A percentile compares a stretch with the other conserved stretches of the same genome.
Evolutionary conservation across 1,140 invertebrate genomes (phyloP).

Genomic region (Akabosia matsudoensis): DNA sequence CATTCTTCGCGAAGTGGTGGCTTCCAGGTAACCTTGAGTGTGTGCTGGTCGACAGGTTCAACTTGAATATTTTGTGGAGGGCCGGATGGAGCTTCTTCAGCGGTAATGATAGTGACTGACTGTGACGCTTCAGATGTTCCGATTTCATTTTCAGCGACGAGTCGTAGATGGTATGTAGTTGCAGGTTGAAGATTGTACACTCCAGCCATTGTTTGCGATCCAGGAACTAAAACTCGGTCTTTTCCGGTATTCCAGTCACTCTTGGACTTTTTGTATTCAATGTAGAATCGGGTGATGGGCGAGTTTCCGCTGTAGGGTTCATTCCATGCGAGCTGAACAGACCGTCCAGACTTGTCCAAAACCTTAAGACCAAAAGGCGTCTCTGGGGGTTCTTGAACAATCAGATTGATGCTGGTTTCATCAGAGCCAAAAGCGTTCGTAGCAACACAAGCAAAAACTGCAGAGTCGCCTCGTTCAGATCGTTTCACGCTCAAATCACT

Average conservation of each 20-base stretch:
- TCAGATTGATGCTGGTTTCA: constrained; percentile 91
- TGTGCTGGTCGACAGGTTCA: constrained; percentile 86
- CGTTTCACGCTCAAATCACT: constrained; percentile 85
- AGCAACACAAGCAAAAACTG: constrained; percentile 88
- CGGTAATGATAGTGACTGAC: constrained; percentile 86
- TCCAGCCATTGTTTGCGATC: constrained; percentile 78
- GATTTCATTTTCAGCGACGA: constrained; percentile 91
- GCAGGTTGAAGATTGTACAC: constrained; percentile 85
- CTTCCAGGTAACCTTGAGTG: constrained; percentile 89
- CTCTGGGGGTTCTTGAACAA: constrained; percentile 94
- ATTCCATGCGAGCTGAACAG: constrained; percentile 85
- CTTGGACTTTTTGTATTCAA: constrained; percentile 88
- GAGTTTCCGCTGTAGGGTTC: constrained; percentile 93
- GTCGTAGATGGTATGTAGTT: constrained; percentile 85
- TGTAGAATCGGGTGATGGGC: constrained; percentile 83
- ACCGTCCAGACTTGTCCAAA: constrained; percentile 82
- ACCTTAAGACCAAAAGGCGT: constrained; percentile 86
- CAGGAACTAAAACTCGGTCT: constrained; percentile 77
- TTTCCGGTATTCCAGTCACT: constrained; percentile 73
- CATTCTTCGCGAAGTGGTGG: constrained; percentile 74
- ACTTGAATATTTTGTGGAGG: constrained; percentile 61
- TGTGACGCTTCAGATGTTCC: constrained; percentile 87
- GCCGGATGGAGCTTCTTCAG: constrained; percentile 71
- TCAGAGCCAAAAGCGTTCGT: constrained; percentile 93
- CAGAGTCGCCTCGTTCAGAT: constrained; percentile 84